Evolutionary conservation across 2,113 vertebrate genomes (phyloP).

Genomic region (Pachycephala philippinensis): DNA sequence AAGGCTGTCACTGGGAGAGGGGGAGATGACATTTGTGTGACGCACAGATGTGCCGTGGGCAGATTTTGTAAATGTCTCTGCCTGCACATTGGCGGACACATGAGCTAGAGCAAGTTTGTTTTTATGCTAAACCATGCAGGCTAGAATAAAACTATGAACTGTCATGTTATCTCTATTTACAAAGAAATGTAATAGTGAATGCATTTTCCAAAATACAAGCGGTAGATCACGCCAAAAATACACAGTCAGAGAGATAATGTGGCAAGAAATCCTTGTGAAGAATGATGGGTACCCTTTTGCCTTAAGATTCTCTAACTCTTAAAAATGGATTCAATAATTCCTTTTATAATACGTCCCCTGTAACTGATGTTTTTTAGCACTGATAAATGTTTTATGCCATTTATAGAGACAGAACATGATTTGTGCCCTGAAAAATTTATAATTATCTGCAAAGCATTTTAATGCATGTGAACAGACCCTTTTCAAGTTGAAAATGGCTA

Average conservation of each 20-base stretch:
- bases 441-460: background rate
- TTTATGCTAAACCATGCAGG: background rate
- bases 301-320: background rate
- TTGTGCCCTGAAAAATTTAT: background rate
- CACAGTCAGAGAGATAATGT: background rate
- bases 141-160: background rate
- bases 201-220: background rate
- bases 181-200: background rate
- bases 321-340: background rate
- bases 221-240: accelerated
- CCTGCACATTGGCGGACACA: background rate
- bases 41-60: background rate
- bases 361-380: background rate
- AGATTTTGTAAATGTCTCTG: constrained; percentile 17
- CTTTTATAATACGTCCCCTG: background rate
- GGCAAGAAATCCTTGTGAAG: background rate
- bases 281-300: background rate
- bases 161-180: background rate
- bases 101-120: background rate
- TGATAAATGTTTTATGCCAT: background rate
- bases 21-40: constrained; percentile 22
- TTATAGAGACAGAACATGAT: background rate
- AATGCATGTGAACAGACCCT: background rate
- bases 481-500: background rate
- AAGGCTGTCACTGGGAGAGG: background rate